Conservation (phyloP, 2,113 vertebrate species). For the Tiliqua scincoides region DNA sequence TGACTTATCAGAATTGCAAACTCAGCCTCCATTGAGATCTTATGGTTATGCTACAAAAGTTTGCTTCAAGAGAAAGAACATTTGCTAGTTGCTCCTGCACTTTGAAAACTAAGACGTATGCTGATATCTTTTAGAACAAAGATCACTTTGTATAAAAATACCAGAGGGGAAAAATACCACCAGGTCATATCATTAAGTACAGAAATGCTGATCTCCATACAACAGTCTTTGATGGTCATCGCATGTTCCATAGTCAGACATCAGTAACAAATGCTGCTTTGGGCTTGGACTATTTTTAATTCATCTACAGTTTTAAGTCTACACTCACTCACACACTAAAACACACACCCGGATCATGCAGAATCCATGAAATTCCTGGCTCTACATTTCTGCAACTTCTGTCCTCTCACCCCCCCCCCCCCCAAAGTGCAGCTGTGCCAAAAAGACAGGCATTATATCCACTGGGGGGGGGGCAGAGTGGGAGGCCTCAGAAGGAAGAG, state of each 20-base stretch:
- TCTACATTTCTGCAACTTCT: not conserved
- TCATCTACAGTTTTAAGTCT: no score
- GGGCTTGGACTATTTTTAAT: not conserved
- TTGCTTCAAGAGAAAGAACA: not conserved
- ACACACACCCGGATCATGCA: not conserved
- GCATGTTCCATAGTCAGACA: not conserved
- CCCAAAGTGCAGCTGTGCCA: no score
- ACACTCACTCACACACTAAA: no score
- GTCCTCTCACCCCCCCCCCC: no score
- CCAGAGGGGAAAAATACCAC: not conserved
- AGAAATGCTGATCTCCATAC: not conserved
- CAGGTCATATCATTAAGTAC: not conserved
- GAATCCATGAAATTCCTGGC: not conserved
- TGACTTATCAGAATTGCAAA: not conserved
- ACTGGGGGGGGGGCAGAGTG: no score
- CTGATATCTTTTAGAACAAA: not conserved
- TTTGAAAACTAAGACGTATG: not conserved
- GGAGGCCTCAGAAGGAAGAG: no score
- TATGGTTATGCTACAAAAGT: not conserved
- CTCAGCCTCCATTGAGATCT: not conserved
- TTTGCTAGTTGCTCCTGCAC: not conserved
- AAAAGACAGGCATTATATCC: no score
- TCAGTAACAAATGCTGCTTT: not conserved
- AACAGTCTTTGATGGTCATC: not conserved
- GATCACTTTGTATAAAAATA: not conserved